Conservation (phyloP, 1,140 invertebrate species). For the Calliopsis andreniformis region DNA sequence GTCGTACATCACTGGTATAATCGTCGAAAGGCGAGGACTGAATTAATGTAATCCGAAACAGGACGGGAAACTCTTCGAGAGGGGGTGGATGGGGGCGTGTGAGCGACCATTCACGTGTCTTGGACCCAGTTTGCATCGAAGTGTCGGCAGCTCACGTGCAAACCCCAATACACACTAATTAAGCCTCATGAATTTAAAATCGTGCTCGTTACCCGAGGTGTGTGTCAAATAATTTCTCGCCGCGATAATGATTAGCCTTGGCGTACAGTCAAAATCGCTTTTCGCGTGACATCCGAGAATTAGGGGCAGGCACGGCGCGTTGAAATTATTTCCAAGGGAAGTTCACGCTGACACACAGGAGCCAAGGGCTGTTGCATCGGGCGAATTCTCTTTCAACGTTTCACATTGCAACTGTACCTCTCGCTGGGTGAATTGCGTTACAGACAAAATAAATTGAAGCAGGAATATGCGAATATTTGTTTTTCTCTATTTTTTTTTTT, state of each 20-base stretch:
- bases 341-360: not conserved
- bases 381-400: slow-evolving; percentile 12
- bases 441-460: not conserved
- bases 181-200: slow-evolving; percentile 51
- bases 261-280: not conserved
- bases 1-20: slow-evolving; percentile 41
- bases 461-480: not conserved
- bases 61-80: slow-evolving; percentile 39
- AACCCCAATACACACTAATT: slow-evolving; percentile 45
- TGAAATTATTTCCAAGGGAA: slow-evolving; percentile 1
- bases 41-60: slow-evolving; percentile 53
- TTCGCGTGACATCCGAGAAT: slow-evolving; percentile 23
- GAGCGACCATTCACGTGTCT: slow-evolving; percentile 27
- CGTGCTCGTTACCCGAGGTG: slow-evolving; percentile 18
- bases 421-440: not conserved
- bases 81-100: too few species aligned
- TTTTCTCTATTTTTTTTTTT: not conserved
- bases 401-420: not conserved
- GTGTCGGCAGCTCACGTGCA: not conserved
- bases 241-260: slow-evolving; percentile 34
- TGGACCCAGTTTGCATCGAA: slow-evolving; percentile 40
- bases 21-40: slow-evolving; percentile 1
- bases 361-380: not conserved
- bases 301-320: not conserved
- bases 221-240: slow-evolving; percentile 40